Evolutionary conservation across 2,888 invertebrate genomes (phyloP).

Genomic region (Drosophila acutilabella): DNA sequence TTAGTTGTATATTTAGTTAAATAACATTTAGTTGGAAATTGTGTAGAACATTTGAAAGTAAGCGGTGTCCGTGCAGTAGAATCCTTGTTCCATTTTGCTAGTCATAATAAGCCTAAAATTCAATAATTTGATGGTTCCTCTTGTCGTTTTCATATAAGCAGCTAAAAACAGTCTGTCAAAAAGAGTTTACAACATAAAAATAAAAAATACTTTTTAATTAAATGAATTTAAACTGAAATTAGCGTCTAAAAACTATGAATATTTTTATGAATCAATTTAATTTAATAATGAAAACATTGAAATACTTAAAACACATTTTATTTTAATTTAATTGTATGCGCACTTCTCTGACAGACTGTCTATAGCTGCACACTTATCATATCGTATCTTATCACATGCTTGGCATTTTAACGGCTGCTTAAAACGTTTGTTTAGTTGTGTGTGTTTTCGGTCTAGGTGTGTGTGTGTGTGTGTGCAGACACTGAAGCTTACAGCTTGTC

Average conservation of each 20-base stretch:
- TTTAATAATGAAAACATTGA: no score
- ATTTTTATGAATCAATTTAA: background rate
- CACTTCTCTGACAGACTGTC: background rate
- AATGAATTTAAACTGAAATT: no score
- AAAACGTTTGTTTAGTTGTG: constrained; percentile 40
- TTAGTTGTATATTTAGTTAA: background rate
- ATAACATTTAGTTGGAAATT: background rate
- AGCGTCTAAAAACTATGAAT: background rate
- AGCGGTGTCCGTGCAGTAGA: constrained; percentile 4
- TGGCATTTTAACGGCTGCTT: constrained; percentile 67
- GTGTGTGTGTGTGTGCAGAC: constrained; percentile 5
- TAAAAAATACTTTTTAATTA: no score
- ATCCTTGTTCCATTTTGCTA: constrained; percentile 13
- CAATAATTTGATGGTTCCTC: constrained; percentile 54
- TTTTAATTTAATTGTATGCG: background rate
- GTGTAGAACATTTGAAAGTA: background rate
- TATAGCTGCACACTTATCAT: constrained; percentile 5
- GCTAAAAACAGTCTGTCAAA: constrained; percentile 14
- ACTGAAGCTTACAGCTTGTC: constrained; percentile 64
- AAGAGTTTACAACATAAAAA: background rate
- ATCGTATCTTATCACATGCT: constrained; percentile 76
- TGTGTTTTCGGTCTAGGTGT: no score
- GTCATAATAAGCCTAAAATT: constrained; percentile 46
- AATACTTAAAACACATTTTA: background rate
- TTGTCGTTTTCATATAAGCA: constrained; percentile 31